Percentiles rank a stretch among this genome's conserved stretches.
phyloP scores from a whole-genome alignment of 2,888 invertebrate species.

The Thera britannica region DNA sequence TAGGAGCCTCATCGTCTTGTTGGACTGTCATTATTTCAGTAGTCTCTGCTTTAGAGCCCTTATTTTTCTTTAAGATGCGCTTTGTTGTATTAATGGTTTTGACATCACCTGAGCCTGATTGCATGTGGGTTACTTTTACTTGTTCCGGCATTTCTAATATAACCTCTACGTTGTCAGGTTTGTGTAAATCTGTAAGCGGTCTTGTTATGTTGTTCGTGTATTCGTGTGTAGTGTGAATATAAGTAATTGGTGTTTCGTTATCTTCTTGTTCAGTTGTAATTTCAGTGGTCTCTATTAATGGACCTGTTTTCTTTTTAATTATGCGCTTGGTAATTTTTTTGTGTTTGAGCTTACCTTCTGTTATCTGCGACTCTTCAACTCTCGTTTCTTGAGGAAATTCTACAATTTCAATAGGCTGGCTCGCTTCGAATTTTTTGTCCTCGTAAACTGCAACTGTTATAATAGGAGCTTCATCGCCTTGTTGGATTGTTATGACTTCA shows the following conservation, averaged over 20 bases:
- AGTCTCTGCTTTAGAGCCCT: constrained; percentile 43
- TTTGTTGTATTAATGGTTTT: neutral
- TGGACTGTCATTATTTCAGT: constrained; percentile 47
- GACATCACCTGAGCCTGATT: neutral
- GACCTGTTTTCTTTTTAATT: constrained; percentile 54
- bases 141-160: neutral
- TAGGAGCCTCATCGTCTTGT: constrained; percentile 48
- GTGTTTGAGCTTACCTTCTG: constrained; percentile 50
- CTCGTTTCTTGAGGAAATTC: constrained; percentile 45
- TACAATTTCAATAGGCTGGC: constrained; percentile 29
- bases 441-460: constrained; percentile 56
- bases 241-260: constrained; percentile 2
- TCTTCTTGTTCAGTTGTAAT: constrained; percentile 10
- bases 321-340: constrained; percentile 40
- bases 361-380: constrained; percentile 53
- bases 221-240: constrained; percentile 12
- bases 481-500: constrained; percentile 40
- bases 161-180: too few relatives aligned
- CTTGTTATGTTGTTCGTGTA: neutral
- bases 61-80: neutral
- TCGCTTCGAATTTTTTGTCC: constrained; percentile 16
- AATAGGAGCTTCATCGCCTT: constrained; percentile 44
- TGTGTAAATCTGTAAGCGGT: too few relatives aligned
- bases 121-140: neutral
- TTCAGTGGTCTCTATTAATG: constrained; percentile 54